These are phyloP conservation scores for Trichoplax adhaerens DNA, from an alignment of 37 sponge, comb jelly and placozoan genomes.

Conservation along the genomic window DNA sequence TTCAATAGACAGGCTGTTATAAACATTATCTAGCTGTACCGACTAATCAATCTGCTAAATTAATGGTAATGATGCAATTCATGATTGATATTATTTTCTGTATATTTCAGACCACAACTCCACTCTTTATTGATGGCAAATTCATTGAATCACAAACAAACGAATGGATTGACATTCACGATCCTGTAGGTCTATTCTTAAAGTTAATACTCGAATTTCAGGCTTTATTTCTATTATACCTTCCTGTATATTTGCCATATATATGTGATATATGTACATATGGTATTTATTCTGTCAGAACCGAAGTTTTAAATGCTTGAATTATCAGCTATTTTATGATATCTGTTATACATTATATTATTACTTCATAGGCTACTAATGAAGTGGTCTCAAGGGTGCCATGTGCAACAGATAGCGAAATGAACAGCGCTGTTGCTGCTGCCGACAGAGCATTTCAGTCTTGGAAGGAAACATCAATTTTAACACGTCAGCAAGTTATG, in stretches of 20 bases:
- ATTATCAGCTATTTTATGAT: too few relatives aligned
- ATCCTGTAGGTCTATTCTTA: constrained; percentile 37
- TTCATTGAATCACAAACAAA: constrained; percentile 80
- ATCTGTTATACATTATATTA: too few relatives aligned
- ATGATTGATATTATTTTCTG: background rate
- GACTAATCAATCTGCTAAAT: too few relatives aligned
- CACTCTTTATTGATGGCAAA: constrained; percentile 81
- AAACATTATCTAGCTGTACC: too few relatives aligned
- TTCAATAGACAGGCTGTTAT: too few relatives aligned
- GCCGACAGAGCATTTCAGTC: constrained; percentile 58
- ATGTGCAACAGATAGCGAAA: constrained; percentile 78
- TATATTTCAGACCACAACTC: constrained; percentile 37
- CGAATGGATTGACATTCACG: constrained; percentile 80
- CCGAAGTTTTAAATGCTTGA: too few relatives aligned
- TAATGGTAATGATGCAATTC: too few relatives aligned
- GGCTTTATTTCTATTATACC: background rate
- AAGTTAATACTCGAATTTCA: background rate
- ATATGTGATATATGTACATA: background rate
- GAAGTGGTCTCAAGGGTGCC: constrained; percentile 85
- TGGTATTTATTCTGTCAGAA: background rate
- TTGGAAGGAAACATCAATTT: constrained; percentile 55
- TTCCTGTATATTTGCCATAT: background rate
- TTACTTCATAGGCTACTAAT: constrained; percentile 57
- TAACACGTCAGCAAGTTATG: constrained; percentile 85
- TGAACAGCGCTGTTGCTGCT: constrained; percentile 68